Conservation (phyloP, 2,113 vertebrate genomes). For the Gadus macrocephalus region DNA sequence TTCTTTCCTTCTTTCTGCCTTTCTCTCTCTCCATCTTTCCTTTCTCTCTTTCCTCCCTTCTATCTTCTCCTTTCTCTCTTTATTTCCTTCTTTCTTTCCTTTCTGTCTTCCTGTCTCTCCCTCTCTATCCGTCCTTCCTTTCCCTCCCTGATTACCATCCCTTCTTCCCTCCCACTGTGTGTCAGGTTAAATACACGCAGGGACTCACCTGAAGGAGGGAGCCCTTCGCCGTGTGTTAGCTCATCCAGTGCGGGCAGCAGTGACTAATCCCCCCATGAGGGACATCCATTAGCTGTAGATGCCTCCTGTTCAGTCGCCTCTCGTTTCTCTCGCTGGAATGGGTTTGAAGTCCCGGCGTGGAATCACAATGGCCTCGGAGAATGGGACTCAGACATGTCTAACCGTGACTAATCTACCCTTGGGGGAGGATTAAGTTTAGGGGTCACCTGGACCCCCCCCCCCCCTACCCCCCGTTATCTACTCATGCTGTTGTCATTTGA, state of each 20-base stretch:
- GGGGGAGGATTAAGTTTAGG: conserved; percentile 28
- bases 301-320: conserved; percentile 36
- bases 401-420: conserved; percentile 30
- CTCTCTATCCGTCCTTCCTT: background rate
- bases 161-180: no score
- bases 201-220: conserved; percentile 30
- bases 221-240: conserved; percentile 17
- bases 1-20: conserved; percentile 7
- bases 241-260: conserved; percentile 9
- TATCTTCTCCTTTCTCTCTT: background rate
- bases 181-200: no score
- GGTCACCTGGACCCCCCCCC: conserved; percentile 28
- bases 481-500: background rate
- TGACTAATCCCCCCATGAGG: conserved; percentile 47
- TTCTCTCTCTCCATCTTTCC: background rate
- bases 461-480: background rate
- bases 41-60: conserved; percentile 4
- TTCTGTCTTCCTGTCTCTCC: background rate
- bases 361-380: conserved; percentile 33
- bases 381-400: conserved; percentile 39
- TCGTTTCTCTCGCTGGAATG: conserved; percentile 38
- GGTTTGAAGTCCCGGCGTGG: conserved; percentile 38
- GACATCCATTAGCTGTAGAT: conserved; percentile 20
- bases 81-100: background rate
- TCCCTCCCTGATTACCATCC: no score